A percentile compares a stretch with the other conserved stretches of the same genome.
Conservation (phyloP, 2,888 invertebrate species). For the Agrochola circellaris region DNA sequence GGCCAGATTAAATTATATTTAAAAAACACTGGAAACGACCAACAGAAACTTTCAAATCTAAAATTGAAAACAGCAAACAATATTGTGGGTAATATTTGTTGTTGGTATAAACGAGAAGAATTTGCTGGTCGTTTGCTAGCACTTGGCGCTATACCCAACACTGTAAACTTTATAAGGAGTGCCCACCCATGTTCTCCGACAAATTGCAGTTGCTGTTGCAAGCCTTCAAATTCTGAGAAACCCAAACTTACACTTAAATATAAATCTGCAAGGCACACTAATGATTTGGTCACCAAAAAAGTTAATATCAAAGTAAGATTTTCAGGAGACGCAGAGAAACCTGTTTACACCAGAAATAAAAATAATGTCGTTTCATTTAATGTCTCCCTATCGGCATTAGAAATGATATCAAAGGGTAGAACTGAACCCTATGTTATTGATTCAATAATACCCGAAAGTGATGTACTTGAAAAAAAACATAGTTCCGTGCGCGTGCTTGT, state of each 20-base stretch:
- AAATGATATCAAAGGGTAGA: background rate
- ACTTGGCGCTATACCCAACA: slow-evolving; percentile 39
- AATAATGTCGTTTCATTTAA: slow-evolving; percentile 30
- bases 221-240: slow-evolving; percentile 30
- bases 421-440: background rate
- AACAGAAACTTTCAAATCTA: background rate
- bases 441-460: slow-evolving; percentile 3
- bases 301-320: slow-evolving; percentile 22
- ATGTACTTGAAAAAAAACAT: background rate
- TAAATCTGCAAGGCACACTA: slow-evolving; percentile 43
- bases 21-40: slow-evolving; percentile 5
- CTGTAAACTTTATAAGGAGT: slow-evolving; percentile 62
- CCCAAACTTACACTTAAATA: background rate
- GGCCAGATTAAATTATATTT: slow-evolving; percentile 39
- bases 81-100: slow-evolving; percentile 60
- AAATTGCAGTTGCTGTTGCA: slow-evolving; percentile 69
- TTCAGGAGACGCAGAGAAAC: slow-evolving; percentile 15
- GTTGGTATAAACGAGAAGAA: slow-evolving; percentile 70
- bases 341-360: background rate
- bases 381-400: slow-evolving; percentile 29
- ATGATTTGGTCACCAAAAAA: slow-evolving; percentile 32
- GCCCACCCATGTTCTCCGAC: slow-evolving; percentile 59
- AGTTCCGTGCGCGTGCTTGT: slow-evolving; percentile 26
- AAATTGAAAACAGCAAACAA: background rate
- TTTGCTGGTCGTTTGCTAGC: slow-evolving; percentile 51